Base-by-base conservation (phyloP, 1,140 invertebrate genomes). In the Aplysia californica region DNA sequence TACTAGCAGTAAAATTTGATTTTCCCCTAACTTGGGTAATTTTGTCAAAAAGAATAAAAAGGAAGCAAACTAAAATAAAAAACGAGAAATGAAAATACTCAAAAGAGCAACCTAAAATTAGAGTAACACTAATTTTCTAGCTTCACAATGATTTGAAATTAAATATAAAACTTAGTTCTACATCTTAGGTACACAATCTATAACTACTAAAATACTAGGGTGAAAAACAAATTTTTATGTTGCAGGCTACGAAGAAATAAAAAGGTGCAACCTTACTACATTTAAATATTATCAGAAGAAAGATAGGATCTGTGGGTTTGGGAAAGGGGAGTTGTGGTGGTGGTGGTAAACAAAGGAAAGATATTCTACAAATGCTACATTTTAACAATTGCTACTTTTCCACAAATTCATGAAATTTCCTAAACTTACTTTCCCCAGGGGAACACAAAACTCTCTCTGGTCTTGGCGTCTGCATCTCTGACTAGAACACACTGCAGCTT, bases 401-500 rank as follows among this genome's bases (percentile, higher is more conserved):
- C 6, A 2, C 2, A 26, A 26, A 6, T 36, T 56, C n/a, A 23
- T 64, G 23, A 21, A 64, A 21, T 26, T 59, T 5, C 21, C 3
- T 29, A 56, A 4, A 3, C 31, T 66, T 74, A 85, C 84, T 78
- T 80, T 74, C 79, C 78, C 80, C 77, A 87, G 0, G 80, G 81
- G 38, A 87, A 87, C 21, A 84, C 69, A 76, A 68, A 84, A 50
- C 67, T 78, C 29, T 84, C 78, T 31, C 74, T 77, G 50, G 67
- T 76, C 20, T 78, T 71, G 20, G 41, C n/a, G 3, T 81, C 78
- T 61, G 78, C 80, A 76, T 82, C 79, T 65, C 79, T 78, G 41
- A 88, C 79, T 1, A 82, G 69, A 1, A 88, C 83, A 67, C 78
- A 79, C 29, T 88, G 87, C 18, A 88, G 80, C 44, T 84, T 85